Evolutionary conservation across 1,140 invertebrate species (phyloP), one percentile per base, ranked within the genome.

Genomic region (Drosophila pallidifrons): DNA sequence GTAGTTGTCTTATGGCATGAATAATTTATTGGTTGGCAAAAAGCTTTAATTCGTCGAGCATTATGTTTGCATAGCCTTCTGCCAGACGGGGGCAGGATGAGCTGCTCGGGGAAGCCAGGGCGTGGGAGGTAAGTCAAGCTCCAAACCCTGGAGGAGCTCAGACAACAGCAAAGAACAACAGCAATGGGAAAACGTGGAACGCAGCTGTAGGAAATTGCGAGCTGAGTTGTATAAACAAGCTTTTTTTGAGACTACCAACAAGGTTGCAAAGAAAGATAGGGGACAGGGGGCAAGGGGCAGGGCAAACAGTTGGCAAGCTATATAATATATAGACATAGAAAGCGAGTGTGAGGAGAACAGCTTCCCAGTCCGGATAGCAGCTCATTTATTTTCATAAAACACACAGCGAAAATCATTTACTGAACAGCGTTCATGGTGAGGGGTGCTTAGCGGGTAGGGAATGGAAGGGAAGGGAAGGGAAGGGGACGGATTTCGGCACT

Each of bases 11-110:
- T 88, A 85, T 81, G 77, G 81, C 81, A 90, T 89, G 85, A 89
- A 89, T 89, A 89, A 89, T 89, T 89, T 89, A 89, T 89, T 90
- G 85, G 86, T 82, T 81, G 81, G 85, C 75, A 79, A 89, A 87
- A 87, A 87, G 82, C 83, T 90, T 89, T 89, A 89, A 90, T 89
- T 89, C 85, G 86, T 75, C 43, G 86, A 75, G 86, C 78, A 88
- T 89, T 89, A 89, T 88, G 86, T 88, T 88, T 88, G 83, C 83
- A 78, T 82, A 88, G 81, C 77, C 80, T 59, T 66, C 54, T 54
- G 73, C 55, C 61, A 47, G 61, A 13, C 41, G n/a, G n/a, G 35
- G 20, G 11, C 47, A 28, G 1, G 5, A 38, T 38, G 30, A 38
- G 57, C 47, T 20, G 43, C 28, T 6, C 30, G 54, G 43, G 41